Conservation (phyloP, 2,113 vertebrate genomes). For the Cololabis saira region DNA sequence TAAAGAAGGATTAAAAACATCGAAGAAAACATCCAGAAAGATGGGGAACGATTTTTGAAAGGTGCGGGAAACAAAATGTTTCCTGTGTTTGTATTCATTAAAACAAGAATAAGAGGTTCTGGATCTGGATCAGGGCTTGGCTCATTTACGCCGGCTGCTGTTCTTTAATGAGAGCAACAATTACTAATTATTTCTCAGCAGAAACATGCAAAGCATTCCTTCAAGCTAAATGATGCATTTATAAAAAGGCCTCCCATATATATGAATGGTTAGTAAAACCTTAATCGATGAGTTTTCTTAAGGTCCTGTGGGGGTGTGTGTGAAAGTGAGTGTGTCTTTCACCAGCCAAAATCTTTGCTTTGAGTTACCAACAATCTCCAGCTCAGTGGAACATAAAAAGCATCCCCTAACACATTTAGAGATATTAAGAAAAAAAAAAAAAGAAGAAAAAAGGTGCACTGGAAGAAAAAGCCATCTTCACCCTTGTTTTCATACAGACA, state of each 20-base stretch:
- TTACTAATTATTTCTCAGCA: not conserved
- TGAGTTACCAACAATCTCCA: conserved; percentile 12
- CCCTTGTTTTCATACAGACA: not conserved
- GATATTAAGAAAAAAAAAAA: not conserved
- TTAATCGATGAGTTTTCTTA: too few species aligned
- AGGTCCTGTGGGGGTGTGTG: too few species aligned
- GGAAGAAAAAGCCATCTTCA: not conserved
- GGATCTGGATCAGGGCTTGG: conserved; percentile 8
- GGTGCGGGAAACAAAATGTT: too few species aligned
- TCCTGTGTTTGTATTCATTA: too few species aligned
- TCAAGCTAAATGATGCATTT: conserved; percentile 31
- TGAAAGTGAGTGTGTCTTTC: too few species aligned
- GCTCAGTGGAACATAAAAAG: too few species aligned
- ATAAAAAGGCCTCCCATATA: too few species aligned
- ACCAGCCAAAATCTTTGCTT: conserved; percentile 30
- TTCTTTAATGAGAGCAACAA: not conserved
- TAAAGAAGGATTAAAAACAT: too few species aligned
- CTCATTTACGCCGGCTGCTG: not conserved
- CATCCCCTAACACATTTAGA: not conserved
- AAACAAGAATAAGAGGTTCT: too few species aligned
- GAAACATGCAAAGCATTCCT: conserved; percentile 2
- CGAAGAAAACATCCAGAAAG: too few species aligned
- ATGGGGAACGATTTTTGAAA: too few species aligned
- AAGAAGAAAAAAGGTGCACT: not conserved
- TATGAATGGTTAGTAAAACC: too few species aligned